Conservation (phyloP, 2,888 invertebrate species). For the Apodemia hepburni region DNA sequence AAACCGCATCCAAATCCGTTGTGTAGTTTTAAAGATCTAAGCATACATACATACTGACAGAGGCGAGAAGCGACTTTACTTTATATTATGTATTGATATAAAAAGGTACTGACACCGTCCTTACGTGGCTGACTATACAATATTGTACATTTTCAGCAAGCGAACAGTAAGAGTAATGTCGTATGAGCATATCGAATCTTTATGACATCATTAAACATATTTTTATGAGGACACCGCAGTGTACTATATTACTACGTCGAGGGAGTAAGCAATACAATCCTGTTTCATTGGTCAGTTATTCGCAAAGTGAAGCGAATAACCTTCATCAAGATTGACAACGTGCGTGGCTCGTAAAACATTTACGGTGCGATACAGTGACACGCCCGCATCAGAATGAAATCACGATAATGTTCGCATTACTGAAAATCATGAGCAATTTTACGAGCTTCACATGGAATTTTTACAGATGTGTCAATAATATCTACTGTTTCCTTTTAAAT, state of each 20-base stretch:
- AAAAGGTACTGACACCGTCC: too few relatives aligned
- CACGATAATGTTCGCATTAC: slow-evolving; percentile 44
- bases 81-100: too few relatives aligned
- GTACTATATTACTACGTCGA: slow-evolving; percentile 61
- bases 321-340: slow-evolving; percentile 61
- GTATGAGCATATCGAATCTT: slow-evolving; percentile 68
- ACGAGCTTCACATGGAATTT: background rate
- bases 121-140: slow-evolving; percentile 14
- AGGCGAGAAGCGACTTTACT: too few relatives aligned
- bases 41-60: too few relatives aligned
- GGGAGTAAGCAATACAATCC: slow-evolving; percentile 49
- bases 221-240: slow-evolving; percentile 73
- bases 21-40: too few relatives aligned
- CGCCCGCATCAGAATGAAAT: slow-evolving; percentile 41
- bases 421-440: slow-evolving; percentile 4
- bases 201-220: slow-evolving; percentile 77
- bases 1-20: too few relatives aligned
- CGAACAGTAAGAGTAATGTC: slow-evolving; percentile 55
- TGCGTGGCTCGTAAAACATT: slow-evolving; percentile 57
- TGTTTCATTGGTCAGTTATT: slow-evolving; percentile 65
- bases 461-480: slow-evolving; percentile 4
- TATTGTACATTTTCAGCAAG: slow-evolving; percentile 41
- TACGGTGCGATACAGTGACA: slow-evolving; percentile 42
- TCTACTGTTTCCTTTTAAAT: background rate
- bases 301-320: slow-evolving; percentile 47